Base-by-base conservation (phyloP, 2,888 invertebrate species). In the Drosophila infuscata region DNA sequence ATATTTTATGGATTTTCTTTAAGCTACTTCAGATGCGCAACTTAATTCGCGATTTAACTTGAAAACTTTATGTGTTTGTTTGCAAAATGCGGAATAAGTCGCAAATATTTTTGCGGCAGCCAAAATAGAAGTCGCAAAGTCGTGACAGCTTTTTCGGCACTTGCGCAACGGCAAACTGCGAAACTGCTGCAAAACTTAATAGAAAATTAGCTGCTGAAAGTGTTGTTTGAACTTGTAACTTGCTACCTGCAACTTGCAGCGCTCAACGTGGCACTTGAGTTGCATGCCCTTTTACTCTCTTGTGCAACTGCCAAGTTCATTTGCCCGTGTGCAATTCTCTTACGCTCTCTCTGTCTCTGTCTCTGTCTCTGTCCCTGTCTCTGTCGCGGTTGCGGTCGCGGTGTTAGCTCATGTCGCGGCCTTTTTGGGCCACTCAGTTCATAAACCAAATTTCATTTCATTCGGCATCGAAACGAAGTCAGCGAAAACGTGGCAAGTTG, bases 401-500 rank as follows among this genome's bases (percentile, higher is more conserved):
- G 62, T 74, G 52, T 64, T 70, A 41, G 51, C 59, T 63, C 61
- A 56, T 54, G 61, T 75, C 57, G 68, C 70, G 61, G 54, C 86
- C 81, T 75, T 83, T 88, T 79, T 78, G 57, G 56, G 12, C 29
- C 49, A 64, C 12, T 62, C 59, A 79, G 89, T 84, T 86, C 85
- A 86, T 86, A 86, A 86, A 89, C 78, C 85, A 88, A 86, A 86
- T 88, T 86, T 90, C 90, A 85, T 87, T 89, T 77, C 83, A 75
- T 83, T 77, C 63, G 73, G 60, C 43, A 12, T 56, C 54, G 65
- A 60, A 60, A 65, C 51, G 46, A 70, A 67, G 77, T 72, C 77
- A 68, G 68, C 36, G 58, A 60, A 67, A 71, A 73, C 69, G 74
- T 71, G 80, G 80, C 75, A 88, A 88, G 74, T 84, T 84, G 88